phyloP scores from a whole-genome alignment of 2,888 invertebrate species.

The Callimorpha dominula region DNA sequence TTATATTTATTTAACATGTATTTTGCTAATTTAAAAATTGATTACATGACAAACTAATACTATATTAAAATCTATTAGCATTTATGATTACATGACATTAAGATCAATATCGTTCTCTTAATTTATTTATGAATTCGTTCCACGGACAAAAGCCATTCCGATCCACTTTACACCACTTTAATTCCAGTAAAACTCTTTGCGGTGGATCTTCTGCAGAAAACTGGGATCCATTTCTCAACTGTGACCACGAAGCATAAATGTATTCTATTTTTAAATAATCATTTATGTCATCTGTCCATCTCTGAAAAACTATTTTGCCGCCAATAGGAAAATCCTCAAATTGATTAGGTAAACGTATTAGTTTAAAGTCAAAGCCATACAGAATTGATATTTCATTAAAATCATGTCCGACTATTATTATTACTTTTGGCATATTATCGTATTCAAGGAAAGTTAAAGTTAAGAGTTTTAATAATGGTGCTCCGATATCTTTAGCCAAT shows the following conservation, averaged over 20 bases:
- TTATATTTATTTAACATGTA: too few species aligned
- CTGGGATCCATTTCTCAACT: slow-evolving; percentile 29
- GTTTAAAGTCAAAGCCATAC: slow-evolving; percentile 27
- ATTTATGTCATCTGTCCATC: slow-evolving; percentile 32
- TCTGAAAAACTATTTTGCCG: slow-evolving; percentile 44
- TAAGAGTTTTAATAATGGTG: slow-evolving; percentile 28
- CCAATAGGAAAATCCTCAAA: slow-evolving; percentile 40
- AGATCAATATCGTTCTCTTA: slow-evolving; percentile 3
- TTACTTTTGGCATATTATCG: slow-evolving; percentile 32
- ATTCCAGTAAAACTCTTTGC: slow-evolving; percentile 30
- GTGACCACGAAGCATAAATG: slow-evolving; percentile 36
- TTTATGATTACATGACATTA: not conserved
- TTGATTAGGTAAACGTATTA: slow-evolving; percentile 32
- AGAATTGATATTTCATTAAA: slow-evolving; percentile 33
- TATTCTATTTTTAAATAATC: slow-evolving; percentile 47
- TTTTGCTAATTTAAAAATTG: too few species aligned
- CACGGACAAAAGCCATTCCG: slow-evolving; percentile 34
- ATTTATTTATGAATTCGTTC: slow-evolving; percentile 35
- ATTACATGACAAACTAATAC: too few species aligned
- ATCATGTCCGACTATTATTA: slow-evolving; percentile 41
- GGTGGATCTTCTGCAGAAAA: slow-evolving; percentile 29
- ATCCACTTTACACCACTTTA: slow-evolving; percentile 34
- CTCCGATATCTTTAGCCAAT: slow-evolving; percentile 30
- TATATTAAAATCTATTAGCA: too few species aligned
- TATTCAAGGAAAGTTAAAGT: slow-evolving; percentile 30